A percentile compares a stretch with the other conserved stretches of the same genome.
phyloP scores from a whole-genome alignment of 2,888 invertebrate species.

The Andrena bicolor region DNA sequence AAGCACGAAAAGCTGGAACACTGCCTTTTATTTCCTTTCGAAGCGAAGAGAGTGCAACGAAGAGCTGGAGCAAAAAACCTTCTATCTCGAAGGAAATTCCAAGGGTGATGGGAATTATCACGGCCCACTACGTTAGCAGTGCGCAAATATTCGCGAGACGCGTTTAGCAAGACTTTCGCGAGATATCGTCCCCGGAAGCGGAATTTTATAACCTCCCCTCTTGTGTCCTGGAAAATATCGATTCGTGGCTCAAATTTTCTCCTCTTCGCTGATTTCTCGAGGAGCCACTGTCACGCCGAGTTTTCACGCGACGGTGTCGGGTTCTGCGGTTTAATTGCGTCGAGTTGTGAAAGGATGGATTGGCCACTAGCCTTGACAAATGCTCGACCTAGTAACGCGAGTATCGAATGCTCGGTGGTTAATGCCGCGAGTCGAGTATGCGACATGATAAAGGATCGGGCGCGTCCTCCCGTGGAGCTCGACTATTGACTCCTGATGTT shows the following conservation, averaged over 20 bases:
- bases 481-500: constrained; percentile 56
- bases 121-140: constrained; percentile 21
- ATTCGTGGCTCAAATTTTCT: not conserved
- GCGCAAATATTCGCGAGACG: constrained; percentile 39
- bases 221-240: not conserved
- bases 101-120: constrained; percentile 47
- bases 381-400: constrained; percentile 3
- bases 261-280: too few relatives aligned
- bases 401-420: constrained; percentile 26
- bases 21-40: constrained; percentile 39
- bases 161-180: constrained; percentile 27
- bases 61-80: constrained; percentile 10
- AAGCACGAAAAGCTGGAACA: constrained; percentile 22
- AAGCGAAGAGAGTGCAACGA: constrained; percentile 19
- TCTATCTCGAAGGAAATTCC: constrained; percentile 43
- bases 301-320: not conserved
- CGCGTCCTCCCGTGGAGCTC: constrained; percentile 28
- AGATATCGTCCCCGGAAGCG: constrained; percentile 2
- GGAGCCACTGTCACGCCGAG: not conserved
- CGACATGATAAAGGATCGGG: constrained; percentile 45
- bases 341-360: not conserved
- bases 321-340: too few relatives aligned
- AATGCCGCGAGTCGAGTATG: constrained; percentile 45
- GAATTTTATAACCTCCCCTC: constrained; percentile 20
- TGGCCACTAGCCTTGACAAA: not conserved